phyloP scores from a whole-genome alignment of 2,888 invertebrate species.

The Sminthurides aquaticus region DNA sequence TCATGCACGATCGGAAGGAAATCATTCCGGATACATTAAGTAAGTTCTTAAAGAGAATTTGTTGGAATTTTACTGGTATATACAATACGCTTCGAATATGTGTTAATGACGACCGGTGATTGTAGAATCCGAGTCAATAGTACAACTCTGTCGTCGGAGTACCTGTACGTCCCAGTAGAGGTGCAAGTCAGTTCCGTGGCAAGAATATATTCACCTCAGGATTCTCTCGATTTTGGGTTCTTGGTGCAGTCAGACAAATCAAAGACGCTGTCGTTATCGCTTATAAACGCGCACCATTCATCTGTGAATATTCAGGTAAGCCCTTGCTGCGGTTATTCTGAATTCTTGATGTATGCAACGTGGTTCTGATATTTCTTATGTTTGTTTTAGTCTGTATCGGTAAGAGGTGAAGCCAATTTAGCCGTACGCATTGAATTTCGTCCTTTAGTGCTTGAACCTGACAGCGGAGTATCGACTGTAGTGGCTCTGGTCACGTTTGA shows the following conservation, averaged over 20 bases:
- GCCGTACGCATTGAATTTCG: conserved; percentile 62
- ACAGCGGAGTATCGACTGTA: conserved; percentile 55
- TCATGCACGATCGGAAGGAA: conserved; percentile 66
- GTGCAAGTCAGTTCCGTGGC: conserved; percentile 65
- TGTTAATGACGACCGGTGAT: conserved; percentile 20
- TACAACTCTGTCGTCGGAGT: conserved; percentile 51
- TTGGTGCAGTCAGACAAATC: conserved; percentile 64
- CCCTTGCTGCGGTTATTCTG: too few species aligned
- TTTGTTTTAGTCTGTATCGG: conserved; percentile 46
- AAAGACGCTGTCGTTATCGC: conserved; percentile 56
- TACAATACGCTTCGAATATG: not conserved
- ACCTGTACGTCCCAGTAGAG: conserved; percentile 73
- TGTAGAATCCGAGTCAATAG: conserved; percentile 62
- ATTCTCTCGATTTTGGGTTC: conserved; percentile 73
- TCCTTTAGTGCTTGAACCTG: conserved; percentile 59
- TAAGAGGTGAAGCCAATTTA: conserved; percentile 38
- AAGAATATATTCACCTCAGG: conserved; percentile 70
- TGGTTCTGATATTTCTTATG: too few species aligned
- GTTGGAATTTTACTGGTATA: not conserved
- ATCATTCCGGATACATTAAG: conserved; percentile 78
- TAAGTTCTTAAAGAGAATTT: conserved; percentile 45
- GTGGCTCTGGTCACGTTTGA: conserved; percentile 64
- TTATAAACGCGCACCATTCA: conserved; percentile 62
- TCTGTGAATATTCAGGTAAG: conserved; percentile 60
- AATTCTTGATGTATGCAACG: not conserved